These are phyloP conservation scores for Tiliacea citrago DNA, from an alignment of 2,888 invertebrate species.

Conservation along the genomic window DNA sequence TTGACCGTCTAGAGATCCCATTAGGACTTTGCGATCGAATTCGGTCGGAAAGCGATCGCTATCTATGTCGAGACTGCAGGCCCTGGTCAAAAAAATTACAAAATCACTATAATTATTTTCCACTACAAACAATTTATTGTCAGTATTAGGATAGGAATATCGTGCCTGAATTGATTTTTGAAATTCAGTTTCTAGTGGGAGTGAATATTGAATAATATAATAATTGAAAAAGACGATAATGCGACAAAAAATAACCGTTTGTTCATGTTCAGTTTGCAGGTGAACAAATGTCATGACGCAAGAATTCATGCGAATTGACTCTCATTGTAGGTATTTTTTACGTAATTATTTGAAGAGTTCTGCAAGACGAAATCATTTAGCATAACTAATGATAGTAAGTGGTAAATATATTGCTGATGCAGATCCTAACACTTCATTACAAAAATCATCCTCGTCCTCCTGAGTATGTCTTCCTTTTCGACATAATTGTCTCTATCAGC, in stretches of 20 bases:
- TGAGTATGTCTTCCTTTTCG: neutral
- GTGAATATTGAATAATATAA: neutral
- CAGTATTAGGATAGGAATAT: neutral
- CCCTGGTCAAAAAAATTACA: neutral
- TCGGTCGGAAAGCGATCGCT: no score
- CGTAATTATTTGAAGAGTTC: neutral
- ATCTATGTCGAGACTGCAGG: no score
- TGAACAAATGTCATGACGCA: neutral
- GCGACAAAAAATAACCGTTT: no score
- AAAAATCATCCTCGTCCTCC: neutral
- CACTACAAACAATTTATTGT: constrained; percentile 8
- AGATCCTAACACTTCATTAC: neutral
- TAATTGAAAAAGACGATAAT: neutral
- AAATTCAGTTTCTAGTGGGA: neutral
- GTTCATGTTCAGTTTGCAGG: neutral
- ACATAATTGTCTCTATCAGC: neutral
- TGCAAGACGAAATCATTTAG: neutral
- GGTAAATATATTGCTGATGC: neutral
- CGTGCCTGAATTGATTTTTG: neutral
- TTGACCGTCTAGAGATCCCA: no score
- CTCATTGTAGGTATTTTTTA: neutral
- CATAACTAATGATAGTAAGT: neutral
- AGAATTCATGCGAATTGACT: neutral
- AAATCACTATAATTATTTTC: neutral
- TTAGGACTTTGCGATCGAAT: no score